Evolutionary conservation across 2,888 invertebrate species (phyloP).

Genomic region (Gastrophysa polygoni): DNA sequence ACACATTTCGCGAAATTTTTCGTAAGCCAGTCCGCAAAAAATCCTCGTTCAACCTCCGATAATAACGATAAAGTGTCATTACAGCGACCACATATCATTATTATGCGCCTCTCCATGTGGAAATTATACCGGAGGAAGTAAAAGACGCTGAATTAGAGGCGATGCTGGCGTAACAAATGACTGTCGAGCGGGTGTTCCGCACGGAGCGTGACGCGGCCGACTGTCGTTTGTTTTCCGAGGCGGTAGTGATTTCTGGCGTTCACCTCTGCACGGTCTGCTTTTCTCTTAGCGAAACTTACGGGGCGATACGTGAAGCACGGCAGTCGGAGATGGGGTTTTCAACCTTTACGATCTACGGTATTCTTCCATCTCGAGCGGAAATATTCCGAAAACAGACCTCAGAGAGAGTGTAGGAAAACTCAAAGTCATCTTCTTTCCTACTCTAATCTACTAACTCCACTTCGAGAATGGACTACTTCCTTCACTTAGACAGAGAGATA

Average conservation of each 20-base stretch:
- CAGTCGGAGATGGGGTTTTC: no score
- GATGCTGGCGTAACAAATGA: conserved; percentile 56
- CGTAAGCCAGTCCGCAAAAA: neutral
- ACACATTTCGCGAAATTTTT: neutral
- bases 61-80: neutral
- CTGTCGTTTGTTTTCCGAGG: neutral
- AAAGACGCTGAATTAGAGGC: conserved; percentile 51
- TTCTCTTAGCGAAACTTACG: neutral
- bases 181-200: conserved; percentile 46
- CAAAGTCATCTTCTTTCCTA: no score
- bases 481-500: no score
- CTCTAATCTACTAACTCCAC: no score
- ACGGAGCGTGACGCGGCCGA: conserved; percentile 50
- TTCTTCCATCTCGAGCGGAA: no score
- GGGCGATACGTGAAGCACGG: neutral
- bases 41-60: neutral
- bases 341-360: no score
- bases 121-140: conserved; percentile 34
- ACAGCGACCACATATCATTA: neutral
- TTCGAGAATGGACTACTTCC: no score
- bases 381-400: no score
- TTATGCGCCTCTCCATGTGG: neutral
- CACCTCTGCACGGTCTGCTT: neutral
- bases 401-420: no score
- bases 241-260: neutral